Base-by-base conservation (phyloP, 2,888 invertebrate species). In the Eucriotettix oculatus region DNA sequence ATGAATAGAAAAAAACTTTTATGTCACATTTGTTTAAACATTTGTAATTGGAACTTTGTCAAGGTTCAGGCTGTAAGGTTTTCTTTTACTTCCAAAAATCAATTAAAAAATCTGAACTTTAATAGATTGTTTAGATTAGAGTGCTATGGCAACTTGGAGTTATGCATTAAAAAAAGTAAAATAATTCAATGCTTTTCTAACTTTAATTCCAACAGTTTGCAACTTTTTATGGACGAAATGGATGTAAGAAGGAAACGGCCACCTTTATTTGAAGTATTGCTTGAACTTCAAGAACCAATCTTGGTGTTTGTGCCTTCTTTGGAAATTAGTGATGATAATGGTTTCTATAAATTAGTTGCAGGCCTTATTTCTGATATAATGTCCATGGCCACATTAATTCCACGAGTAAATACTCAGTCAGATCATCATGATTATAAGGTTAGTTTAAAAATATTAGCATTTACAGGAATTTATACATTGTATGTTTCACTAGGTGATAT, bases 251-350 rank as follows among this genome's bases (percentile, higher is more conserved):
- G 14, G n/a, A 14, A 17, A n/a, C 11, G 40, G 9, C 40, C 17
- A 10, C 60, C 60, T 16, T 44, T 58, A 14, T 57, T 61, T 52
- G 58, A 61, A 52, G 79, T 92, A 1, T 73, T 80, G 56, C 79
- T 91, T 67, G 85, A 86, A 68, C 75, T 93, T 7, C 81, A 81
- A 64, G 84, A 85, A 64, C 85, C 86, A 42, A 79, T 85, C 59
- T 83, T 94, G 62, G 78, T 79, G 57, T 91, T 86, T 70, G 75
- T 80, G 40, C 91, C 92, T 0, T 82, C 87, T 0, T 74, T 92
- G 67, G 84, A 88, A 62, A 68, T 80, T 57, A 81, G 83, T 29
- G 78, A 83, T 67, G 70, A 79, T 0, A 80, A 78, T 53, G 59
- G 87, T 10, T 83, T 93, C 64, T 80, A 82, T 54, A 77, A 77